These are phyloP conservation scores for Mionectes olivaceus DNA, from an alignment of 2,797 vertebrate species.

Conservation along the genomic window DNA sequence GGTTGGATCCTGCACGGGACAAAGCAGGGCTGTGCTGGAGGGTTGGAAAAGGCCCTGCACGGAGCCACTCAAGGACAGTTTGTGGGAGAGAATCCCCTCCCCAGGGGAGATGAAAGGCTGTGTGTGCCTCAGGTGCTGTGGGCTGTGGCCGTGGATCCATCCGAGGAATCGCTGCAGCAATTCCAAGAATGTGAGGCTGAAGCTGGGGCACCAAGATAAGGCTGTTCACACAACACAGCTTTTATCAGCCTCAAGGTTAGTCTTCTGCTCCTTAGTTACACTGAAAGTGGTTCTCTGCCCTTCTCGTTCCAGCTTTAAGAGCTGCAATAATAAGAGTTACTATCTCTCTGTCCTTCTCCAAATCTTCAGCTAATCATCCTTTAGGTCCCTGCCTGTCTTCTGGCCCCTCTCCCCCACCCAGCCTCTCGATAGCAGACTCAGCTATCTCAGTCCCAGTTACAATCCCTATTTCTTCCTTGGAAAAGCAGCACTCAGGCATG, in stretches of 20 bases:
- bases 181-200: not conserved
- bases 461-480: not conserved
- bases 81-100: not conserved
- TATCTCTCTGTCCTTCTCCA: conserved; percentile 22
- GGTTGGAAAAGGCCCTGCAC: accelerated
- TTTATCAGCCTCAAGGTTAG: conserved; percentile 52
- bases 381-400: not conserved
- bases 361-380: not conserved
- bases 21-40: not conserved
- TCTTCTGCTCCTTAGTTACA: not conserved
- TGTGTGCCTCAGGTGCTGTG: not conserved
- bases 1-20: accelerated
- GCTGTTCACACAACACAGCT: not conserved
- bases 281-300: not conserved
- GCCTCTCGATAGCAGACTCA: not conserved
- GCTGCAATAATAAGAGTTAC: not conserved
- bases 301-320: not conserved
- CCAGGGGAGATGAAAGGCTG: not conserved
- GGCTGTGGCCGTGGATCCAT: not conserved
- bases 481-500: accelerated
- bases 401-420: not conserved
- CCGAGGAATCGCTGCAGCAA: not conserved
- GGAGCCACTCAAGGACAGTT: not conserved
- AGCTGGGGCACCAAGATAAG: not conserved
- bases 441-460: accelerated